Conservation (phyloP, 2,888 invertebrate species). For the Anarsia innoxiella region DNA sequence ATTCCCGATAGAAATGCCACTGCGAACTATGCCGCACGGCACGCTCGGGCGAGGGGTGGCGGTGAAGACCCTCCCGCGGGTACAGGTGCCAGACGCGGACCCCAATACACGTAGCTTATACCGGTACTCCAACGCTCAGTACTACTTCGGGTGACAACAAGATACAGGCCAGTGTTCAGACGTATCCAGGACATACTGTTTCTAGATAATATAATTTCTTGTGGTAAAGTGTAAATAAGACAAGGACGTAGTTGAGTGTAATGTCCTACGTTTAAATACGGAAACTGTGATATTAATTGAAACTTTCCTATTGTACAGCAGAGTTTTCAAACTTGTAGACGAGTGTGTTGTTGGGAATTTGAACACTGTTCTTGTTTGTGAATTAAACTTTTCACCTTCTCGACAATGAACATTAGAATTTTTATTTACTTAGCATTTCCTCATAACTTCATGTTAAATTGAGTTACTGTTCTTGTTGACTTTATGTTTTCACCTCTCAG, state of each 20-base stretch:
- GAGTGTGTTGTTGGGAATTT: constrained; percentile 14
- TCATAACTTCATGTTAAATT: constrained; percentile 9
- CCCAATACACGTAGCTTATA: constrained; percentile 78
- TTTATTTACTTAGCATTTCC: constrained; percentile 3
- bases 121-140: constrained; percentile 79
- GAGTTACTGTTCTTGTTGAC: constrained; percentile 6
- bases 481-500: background rate
- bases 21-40: constrained; percentile 65
- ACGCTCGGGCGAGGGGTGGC: constrained; percentile 63
- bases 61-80: constrained; percentile 62
- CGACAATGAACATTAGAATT: background rate
- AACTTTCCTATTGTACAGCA: constrained; percentile 57
- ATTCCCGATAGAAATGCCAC: constrained; percentile 71
- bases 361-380: constrained; percentile 3
- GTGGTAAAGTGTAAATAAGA: constrained; percentile 59
- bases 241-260: constrained; percentile 42
- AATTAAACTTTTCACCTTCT: constrained; percentile 3
- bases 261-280: constrained; percentile 70
- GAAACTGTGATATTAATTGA: constrained; percentile 74
- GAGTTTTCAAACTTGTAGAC: constrained; percentile 48
- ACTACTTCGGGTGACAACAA: constrained; percentile 86
- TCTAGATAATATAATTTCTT: constrained; percentile 52
- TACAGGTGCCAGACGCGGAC: constrained; percentile 68
- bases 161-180: constrained; percentile 70
- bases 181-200: constrained; percentile 75